Base-by-base conservation (phyloP, 2,797 vertebrate species). In the Remorina albescens region DNA sequence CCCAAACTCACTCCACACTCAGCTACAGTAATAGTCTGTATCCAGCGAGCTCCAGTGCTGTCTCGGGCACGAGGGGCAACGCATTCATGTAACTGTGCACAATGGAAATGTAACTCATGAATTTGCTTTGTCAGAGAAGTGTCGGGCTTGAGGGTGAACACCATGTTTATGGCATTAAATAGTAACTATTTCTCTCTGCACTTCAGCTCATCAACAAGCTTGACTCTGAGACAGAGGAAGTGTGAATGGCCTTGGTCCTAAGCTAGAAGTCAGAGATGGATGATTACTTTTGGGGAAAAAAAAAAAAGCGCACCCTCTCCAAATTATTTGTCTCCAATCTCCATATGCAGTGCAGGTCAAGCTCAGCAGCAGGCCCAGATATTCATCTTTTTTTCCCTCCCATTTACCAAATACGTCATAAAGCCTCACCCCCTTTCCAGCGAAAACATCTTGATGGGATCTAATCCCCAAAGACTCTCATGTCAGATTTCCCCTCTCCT, bases 101-200 rank as follows among this genome's bases (percentile, higher is more conserved):
- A 23, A 15, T 10, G 50, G 3, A 53, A 39, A 50, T 63, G 7
- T 30, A 34, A 26, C 41, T 57, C 8, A 28, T 13, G 36, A 6
- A 25, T 53, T 66, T 55, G 44, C 67, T 58, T 66, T 57, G 32
- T 72, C 72, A 68, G 34, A 68, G 34, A 28, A 15, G 36, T 60
- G 32, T 78, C 30, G 59, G 46, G 11, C 59, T 47, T 51, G 18
- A 67, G 59, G 42, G 23, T 32, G 30, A 26, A 34, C 25, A 37
- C 9, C 18, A 12, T 54, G 41, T 37, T 62, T 54, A 26, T 2
- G 8, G 8, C 34, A 53, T 15, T 21, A 10, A 46, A 39, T 30
- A n/a, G n/a, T n/a, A n/a, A n/a, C n/a, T n/a, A n/a, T n/a, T n/a
- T n/a, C n/a, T n/a, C n/a, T n/a, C n/a, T n/a, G n/a, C 8, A 41